Evolutionary conservation across 23 tunicate genomes (phyloP).

Genomic region (Ascidia mentula): DNA sequence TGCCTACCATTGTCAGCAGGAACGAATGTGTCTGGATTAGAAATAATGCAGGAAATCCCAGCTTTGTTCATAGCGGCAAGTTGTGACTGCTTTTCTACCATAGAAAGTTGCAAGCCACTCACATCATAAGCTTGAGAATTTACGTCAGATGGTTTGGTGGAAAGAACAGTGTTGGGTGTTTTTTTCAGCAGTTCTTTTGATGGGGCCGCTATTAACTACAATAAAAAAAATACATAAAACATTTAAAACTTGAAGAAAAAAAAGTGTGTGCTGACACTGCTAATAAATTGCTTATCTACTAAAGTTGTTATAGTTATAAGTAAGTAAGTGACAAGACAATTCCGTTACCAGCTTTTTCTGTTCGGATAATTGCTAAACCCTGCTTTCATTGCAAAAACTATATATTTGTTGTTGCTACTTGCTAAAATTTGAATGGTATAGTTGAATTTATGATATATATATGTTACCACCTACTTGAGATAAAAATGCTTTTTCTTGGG

Average conservation of each 20-base stretch:
- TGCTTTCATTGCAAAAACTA: no score
- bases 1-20: background rate
- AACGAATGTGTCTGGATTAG: slow-evolving; percentile 47
- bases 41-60: slow-evolving; percentile 62
- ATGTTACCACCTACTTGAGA: slow-evolving; percentile 33
- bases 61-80: slow-evolving; percentile 71
- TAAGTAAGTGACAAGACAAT: no score
- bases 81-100: slow-evolving; percentile 90
- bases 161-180: slow-evolving; percentile 60
- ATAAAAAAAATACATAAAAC: background rate
- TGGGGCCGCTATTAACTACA: slow-evolving; percentile 69
- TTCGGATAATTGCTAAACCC: no score
- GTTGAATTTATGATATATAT: no score
- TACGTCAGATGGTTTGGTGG: background rate
- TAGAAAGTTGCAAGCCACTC: slow-evolving; percentile 75
- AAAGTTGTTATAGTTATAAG: no score
- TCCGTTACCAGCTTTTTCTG: no score
- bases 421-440: no score
- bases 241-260: background rate
- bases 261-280: no score
- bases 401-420: no score
- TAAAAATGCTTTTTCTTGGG: slow-evolving; percentile 66
- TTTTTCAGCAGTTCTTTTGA: slow-evolving; percentile 71
- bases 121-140: slow-evolving; percentile 52
- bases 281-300: no score